Conservation (phyloP, 30 jellyfish, hydroid and myxozoan species). For the Calvadosia cruxmelitensis region DNA sequence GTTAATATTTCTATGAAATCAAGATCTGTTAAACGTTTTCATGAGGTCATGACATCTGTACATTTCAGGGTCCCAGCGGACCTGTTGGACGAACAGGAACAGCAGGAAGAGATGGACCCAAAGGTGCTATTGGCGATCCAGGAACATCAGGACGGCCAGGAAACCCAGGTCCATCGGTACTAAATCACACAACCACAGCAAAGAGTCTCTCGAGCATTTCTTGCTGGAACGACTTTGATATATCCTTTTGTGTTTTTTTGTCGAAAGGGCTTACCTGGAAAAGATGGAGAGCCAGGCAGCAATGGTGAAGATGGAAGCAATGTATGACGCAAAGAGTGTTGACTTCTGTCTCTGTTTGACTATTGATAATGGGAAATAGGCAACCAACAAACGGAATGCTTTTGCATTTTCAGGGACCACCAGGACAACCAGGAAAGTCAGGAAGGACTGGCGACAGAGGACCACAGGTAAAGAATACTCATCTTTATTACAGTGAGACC, state of each 20-base stretch:
- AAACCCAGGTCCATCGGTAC: neutral
- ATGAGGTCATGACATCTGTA: too few relatives aligned
- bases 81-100: conserved; percentile 46
- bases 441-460: neutral
- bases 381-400: too few relatives aligned
- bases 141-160: conserved; percentile 9
- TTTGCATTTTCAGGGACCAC: neutral
- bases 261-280: conserved; percentile 28
- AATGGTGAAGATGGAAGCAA: conserved; percentile 48
- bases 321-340: too few relatives aligned
- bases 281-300: conserved; percentile 46
- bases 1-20: too few relatives aligned
- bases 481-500: too few relatives aligned
- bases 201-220: too few relatives aligned
- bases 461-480: neutral
- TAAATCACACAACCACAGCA: too few relatives aligned
- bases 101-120: conserved; percentile 1
- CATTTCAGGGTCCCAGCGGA: conserved; percentile 41
- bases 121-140: conserved; percentile 2
- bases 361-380: too few relatives aligned
- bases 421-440: neutral
- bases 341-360: too few relatives aligned
- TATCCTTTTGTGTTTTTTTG: too few relatives aligned
- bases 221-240: too few relatives aligned
- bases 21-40: too few relatives aligned